phyloP scores from a whole-genome alignment of 1,140 invertebrate genomes.

The Pollicipes pollicipes region DNA sequence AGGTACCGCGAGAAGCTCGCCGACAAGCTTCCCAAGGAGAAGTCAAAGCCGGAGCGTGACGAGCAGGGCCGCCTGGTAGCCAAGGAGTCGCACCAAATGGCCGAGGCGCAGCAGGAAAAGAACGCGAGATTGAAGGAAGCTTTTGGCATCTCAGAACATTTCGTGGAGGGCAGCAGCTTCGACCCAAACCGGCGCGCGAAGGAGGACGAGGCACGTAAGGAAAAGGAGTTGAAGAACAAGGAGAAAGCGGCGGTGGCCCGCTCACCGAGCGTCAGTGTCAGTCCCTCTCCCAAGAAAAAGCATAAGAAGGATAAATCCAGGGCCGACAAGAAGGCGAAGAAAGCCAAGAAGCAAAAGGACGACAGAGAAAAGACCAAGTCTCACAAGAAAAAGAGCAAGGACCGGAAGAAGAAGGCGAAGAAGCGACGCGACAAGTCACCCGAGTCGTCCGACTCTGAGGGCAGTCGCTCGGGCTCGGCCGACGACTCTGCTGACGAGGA shows the following conservation, averaged over 20 bases:
- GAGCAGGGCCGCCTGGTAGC: constrained; percentile 13
- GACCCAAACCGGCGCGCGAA: constrained; percentile 65
- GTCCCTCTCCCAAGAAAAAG: background rate
- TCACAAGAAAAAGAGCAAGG: constrained; percentile 4
- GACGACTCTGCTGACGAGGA: background rate
- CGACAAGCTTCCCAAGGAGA: constrained; percentile 32
- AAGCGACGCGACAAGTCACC: background rate
- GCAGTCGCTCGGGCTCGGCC: background rate
- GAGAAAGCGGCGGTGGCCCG: background rate
- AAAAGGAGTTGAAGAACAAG: constrained; percentile 7
- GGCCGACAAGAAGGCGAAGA: background rate
- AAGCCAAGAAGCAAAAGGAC: background rate
- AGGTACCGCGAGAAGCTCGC: constrained; percentile 61
- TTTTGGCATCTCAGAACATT: constrained; percentile 83
- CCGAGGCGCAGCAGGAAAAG: constrained; percentile 89
- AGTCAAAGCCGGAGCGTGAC: constrained; percentile 18
- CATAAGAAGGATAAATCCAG: constrained; percentile 1
- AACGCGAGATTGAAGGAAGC: constrained; percentile 80
- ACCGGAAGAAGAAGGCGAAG: background rate
- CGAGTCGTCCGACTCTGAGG: background rate
- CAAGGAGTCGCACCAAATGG: constrained; percentile 79
- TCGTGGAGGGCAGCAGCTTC: constrained; percentile 82
- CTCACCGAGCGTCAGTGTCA: background rate
- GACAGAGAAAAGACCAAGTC: background rate
- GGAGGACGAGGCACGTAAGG: constrained; percentile 42